Evolutionary conservation across 2,113 vertebrate genomes (phyloP).

Genomic region (Seriola quinqueradiata): DNA sequence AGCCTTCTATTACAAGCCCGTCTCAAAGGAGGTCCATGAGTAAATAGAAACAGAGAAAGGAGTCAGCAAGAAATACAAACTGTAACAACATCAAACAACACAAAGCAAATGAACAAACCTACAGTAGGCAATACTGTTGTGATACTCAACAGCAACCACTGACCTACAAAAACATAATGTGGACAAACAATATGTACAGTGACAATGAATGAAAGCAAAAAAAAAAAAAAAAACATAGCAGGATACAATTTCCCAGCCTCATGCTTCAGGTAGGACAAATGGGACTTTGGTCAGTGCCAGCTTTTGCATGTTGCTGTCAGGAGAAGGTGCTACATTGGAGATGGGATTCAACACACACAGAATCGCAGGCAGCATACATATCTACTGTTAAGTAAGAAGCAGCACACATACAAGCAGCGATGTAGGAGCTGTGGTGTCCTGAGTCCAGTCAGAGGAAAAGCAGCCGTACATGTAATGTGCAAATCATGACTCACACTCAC

Average conservation of each 20-base stretch:
- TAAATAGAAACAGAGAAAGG: background rate
- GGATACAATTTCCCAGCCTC: background rate
- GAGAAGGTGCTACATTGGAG: slow-evolving; percentile 20
- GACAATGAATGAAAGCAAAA: background rate
- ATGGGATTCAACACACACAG: slow-evolving; percentile 8
- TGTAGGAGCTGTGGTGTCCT: background rate
- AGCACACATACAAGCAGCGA: background rate
- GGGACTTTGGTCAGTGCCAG: slow-evolving; percentile 35
- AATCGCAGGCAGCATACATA: slow-evolving; percentile 15
- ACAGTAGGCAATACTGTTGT: background rate
- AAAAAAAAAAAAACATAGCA: background rate
- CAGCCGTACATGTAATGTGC: slow-evolving; percentile 12
- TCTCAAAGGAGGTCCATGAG: background rate
- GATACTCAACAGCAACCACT: background rate
- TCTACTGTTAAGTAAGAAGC: slow-evolving; percentile 37
- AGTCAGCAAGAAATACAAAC: background rate
- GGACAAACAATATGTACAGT: background rate
- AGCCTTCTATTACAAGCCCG: background rate
- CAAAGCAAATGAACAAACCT: background rate
- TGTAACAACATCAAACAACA: background rate
- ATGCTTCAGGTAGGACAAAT: slow-evolving; percentile 36
- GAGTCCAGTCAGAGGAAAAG: background rate
- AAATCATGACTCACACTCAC: slow-evolving; percentile 15
- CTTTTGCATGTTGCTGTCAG: slow-evolving; percentile 33
- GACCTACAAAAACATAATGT: background rate